Conservation (phyloP, 2,113 vertebrate species). For the Lanius collurio region DNA sequence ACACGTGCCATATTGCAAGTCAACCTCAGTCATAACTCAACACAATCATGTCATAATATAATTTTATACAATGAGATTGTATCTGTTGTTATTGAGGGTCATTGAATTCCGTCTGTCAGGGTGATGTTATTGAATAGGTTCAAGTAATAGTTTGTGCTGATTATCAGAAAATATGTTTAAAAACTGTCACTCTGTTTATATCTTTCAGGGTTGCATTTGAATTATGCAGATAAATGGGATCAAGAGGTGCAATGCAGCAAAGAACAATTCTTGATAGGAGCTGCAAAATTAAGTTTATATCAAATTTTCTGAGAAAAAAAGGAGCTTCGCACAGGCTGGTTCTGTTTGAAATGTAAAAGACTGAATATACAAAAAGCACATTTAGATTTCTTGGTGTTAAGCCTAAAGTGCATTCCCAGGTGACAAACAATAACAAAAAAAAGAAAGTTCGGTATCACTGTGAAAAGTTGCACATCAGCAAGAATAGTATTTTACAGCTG, state of each 20-base stretch:
- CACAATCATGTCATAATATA: slow-evolving; percentile 33
- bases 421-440: neutral
- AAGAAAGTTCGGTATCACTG: neutral
- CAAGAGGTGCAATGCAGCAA: neutral
- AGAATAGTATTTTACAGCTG: neutral
- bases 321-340: neutral
- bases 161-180: slow-evolving; percentile 34
- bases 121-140: slow-evolving; percentile 22
- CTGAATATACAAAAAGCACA: neutral
- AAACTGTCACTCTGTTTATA: slow-evolving; percentile 34
- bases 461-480: neutral
- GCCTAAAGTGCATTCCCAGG: neutral
- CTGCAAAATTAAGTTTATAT: neutral
- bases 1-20: slow-evolving; percentile 37
- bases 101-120: slow-evolving; percentile 42
- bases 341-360: neutral
- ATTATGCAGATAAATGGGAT: slow-evolving; percentile 45
- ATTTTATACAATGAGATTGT: slow-evolving; percentile 38
- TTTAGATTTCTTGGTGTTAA: neutral
- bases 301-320: neutral
- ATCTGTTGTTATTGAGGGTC: slow-evolving; percentile 46
- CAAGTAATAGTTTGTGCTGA: slow-evolving; percentile 47
- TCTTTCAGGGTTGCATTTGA: slow-evolving; percentile 27
- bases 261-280: neutral
- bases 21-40: slow-evolving; percentile 39